Evolutionary conservation across 2,113 vertebrate species (phyloP).

Genomic region (Cricetomys ansorgei): DNA sequence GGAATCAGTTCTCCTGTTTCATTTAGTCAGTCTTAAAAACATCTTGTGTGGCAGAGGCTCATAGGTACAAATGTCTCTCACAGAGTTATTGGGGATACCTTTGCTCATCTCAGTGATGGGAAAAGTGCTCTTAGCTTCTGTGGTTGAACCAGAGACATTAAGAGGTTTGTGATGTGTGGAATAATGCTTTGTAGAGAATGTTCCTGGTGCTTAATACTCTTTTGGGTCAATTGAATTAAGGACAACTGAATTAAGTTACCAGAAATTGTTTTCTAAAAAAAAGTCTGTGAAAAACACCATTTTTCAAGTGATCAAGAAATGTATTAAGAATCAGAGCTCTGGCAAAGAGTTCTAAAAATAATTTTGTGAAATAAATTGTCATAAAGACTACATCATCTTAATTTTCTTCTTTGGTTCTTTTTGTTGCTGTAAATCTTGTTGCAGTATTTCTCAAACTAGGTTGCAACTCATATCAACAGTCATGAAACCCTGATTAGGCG

Average conservation of each 20-base stretch:
- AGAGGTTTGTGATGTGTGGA: not conserved
- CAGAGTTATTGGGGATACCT: not conserved
- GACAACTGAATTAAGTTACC: too few species aligned
- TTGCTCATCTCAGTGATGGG: not conserved
- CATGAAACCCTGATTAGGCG: not conserved
- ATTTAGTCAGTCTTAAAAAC: fast-evolving
- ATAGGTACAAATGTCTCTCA: fast-evolving
- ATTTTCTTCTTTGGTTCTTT: not conserved
- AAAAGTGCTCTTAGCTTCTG: not conserved
- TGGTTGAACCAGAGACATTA: not conserved
- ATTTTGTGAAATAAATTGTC: not conserved
- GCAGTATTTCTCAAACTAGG: not conserved
- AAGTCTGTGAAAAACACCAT: not conserved
- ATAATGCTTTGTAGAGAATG: not conserved
- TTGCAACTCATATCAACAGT: not conserved
- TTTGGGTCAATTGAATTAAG: not conserved
- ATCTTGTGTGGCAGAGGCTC: not conserved
- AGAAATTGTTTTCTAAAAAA: not conserved
- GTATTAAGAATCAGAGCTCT: not conserved
- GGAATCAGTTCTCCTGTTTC: not conserved
- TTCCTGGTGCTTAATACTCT: not conserved
- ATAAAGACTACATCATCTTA: not conserved
- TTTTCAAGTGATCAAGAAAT: not conserved
- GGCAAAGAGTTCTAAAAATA: not conserved
- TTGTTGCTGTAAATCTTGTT: not conserved